Percentiles rank a stretch among this genome's conserved stretches.
Evolutionary conservation across 2,797 vertebrate species (phyloP).

Genomic region (Bradypus variegatus): DNA sequence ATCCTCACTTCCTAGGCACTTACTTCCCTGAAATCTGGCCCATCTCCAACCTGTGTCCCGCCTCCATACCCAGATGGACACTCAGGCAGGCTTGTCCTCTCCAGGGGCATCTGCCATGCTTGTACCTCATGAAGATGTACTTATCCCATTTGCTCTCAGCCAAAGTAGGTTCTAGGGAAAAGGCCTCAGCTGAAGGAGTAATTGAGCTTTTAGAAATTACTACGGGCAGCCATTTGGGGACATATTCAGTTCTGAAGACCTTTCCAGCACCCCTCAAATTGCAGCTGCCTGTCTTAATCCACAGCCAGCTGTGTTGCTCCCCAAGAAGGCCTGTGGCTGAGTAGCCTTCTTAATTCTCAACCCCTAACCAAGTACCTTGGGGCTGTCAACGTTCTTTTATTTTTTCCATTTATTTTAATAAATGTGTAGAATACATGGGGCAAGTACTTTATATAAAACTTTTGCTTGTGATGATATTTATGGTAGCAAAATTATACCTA

Average conservation of each 20-base stretch:
- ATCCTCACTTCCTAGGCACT: neutral
- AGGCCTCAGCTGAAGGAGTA: neutral
- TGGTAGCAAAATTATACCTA: neutral
- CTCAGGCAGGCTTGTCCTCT: neutral
- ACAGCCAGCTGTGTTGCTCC: neutral
- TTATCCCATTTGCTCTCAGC: neutral
- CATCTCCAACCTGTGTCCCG: neutral
- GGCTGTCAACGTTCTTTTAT: neutral
- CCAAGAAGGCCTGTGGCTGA: accelerated
- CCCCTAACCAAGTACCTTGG: neutral
- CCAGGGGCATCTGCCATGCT: neutral
- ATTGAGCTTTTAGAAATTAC: neutral
- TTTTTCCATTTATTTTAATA: neutral
- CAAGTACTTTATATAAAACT: neutral
- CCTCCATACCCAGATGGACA: neutral
- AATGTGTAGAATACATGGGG: neutral
- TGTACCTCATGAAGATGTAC: neutral
- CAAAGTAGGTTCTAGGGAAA: neutral
- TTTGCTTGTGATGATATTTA: neutral
- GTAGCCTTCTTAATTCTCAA: neutral
- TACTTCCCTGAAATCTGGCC: neutral
- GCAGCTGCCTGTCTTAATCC: neutral
- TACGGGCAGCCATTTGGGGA: neutral
- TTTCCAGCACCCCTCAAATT: neutral
- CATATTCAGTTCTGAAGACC: neutral